Base-by-base conservation (phyloP, 2,888 invertebrate genomes). In the Odontothrips loti region DNA sequence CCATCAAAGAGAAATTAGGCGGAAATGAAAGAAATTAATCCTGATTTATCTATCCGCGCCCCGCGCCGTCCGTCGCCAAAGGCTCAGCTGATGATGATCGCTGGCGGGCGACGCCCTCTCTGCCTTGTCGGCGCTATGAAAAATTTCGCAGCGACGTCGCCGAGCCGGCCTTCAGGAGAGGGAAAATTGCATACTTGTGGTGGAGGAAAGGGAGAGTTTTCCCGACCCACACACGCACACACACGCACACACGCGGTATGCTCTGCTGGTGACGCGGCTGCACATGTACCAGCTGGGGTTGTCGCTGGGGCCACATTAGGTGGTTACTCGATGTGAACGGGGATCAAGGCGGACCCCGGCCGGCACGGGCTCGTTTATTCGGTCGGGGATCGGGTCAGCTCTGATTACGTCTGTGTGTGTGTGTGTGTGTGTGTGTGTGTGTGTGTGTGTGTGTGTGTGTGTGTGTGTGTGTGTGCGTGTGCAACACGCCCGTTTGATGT, bases 11-110 rank as follows among this genome's bases (percentile, higher is more conserved):
- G 27, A 75, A 75, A 75, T 75, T 75, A 75, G 68, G 68, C 68
- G 68, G 27, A 75, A 75, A 75, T 75, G 68, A 75, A 75, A 75
- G 68, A 75, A 75, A 75, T 75, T 75, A 75, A 75, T 75, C 27
- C 27, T 75, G 68, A 75, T 75, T 75, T 75, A 75, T 75, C 68
- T 75, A 75, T 75, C 68, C 23, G 27, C 23, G 17, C 58, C 58
- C 20, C 17, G 15, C 34, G 34, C 34, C 34, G 34, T 43, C 34
- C 34, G 34, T 43, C 34, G 34, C 34, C 34, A 43, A 43, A 6
- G 34, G 34, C 34, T 43, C 34, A 6, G 34, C 34, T 43, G n/a
- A n/a, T n/a, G n/a, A n/a, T n/a, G n/a, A n/a, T n/a, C n/a, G n/a
- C n/a, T n/a, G n/a, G n/a, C n/a, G n/a, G 68, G 27, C 27, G 68